Conservation (phyloP, 2,113 vertebrate genomes). For the Clarias batrachus region DNA sequence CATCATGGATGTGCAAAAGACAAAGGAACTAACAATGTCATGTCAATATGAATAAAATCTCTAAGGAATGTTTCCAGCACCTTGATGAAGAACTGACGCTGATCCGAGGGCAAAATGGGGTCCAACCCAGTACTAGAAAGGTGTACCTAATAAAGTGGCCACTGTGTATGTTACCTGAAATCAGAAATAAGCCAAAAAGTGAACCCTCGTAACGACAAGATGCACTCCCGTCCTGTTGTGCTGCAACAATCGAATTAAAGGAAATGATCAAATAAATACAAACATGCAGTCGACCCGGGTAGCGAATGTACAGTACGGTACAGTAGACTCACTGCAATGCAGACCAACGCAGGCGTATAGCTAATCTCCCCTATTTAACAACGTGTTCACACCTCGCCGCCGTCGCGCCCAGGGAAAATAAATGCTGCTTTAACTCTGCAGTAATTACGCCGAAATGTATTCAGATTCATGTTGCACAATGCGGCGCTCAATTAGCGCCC, state of each 20-base stretch:
- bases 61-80: too few species aligned
- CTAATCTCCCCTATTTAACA: constrained; percentile 72
- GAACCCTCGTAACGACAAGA: neutral
- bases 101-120: too few species aligned
- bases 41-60: too few species aligned
- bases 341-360: constrained; percentile 64
- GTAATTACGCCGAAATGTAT: constrained; percentile 19
- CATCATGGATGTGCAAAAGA: too few species aligned
- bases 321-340: neutral
- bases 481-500: constrained; percentile 82
- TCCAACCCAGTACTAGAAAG: too few species aligned
- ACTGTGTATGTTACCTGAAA: neutral
- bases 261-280: neutral
- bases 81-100: too few species aligned
- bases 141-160: too few species aligned
- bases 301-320: neutral
- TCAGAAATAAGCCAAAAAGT: neutral
- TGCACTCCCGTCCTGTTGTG: neutral
- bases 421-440: constrained; percentile 18
- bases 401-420: neutral
- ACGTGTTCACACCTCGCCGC: neutral
- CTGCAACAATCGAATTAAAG: neutral
- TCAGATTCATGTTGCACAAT: constrained; percentile 74
- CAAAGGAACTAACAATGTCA: too few species aligned
- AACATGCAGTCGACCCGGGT: neutral